Conservation (phyloP, 2,797 vertebrate species). For the Limnodromus scolopaceus region DNA sequence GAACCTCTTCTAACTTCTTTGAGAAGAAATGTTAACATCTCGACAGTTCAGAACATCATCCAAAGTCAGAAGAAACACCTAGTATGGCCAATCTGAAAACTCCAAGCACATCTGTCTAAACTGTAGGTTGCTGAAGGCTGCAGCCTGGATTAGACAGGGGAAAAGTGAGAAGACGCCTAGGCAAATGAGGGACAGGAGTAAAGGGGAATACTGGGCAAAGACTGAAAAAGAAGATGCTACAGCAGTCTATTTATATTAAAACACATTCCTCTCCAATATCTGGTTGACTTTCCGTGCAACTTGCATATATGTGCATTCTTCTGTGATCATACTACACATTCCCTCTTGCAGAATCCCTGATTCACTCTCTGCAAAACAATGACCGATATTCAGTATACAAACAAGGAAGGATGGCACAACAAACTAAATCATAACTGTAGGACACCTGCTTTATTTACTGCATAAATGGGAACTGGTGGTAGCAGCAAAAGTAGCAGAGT, state of each 20-base stretch:
- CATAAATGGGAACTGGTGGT: background rate
- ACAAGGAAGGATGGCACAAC: background rate
- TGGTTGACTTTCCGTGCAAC: accelerated
- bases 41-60: background rate
- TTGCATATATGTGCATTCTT: background rate
- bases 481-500: background rate
- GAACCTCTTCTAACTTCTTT: background rate
- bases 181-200: background rate
- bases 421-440: background rate
- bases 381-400: background rate
- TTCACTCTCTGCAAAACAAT: background rate
- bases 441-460: background rate
- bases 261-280: background rate
- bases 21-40: background rate
- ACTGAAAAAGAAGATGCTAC: background rate
- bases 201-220: background rate
- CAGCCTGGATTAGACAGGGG: background rate
- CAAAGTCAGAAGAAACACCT: background rate
- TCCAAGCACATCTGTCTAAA: background rate
- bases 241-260: background rate
- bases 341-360: background rate
- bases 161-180: background rate
- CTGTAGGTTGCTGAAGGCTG: background rate
- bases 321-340: background rate
- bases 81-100: background rate